Evolutionary conservation across 2,888 invertebrate species (phyloP).

Genomic region (Cantharis flavilabris): DNA sequence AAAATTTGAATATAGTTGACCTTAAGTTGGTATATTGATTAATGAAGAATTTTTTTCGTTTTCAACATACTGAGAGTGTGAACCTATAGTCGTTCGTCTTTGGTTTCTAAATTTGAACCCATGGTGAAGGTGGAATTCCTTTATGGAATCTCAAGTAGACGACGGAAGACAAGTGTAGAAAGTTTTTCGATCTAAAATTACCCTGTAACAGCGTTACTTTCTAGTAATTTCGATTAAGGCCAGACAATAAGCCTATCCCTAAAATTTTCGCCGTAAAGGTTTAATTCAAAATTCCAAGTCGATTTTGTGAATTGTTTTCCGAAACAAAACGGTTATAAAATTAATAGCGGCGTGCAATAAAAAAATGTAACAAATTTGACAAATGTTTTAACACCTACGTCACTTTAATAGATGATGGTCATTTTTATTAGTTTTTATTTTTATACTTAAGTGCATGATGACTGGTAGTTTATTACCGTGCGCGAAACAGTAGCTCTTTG

Average conservation of each 20-base stretch:
- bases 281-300: background rate
- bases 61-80: too few relatives aligned
- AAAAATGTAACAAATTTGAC: background rate
- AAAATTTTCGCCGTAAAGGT: background rate
- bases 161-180: background rate
- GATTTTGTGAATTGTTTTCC: background rate
- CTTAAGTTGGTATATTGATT: too few relatives aligned
- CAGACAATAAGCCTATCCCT: background rate
- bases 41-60: too few relatives aligned
- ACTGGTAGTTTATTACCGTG: conserved; percentile 35
- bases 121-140: background rate
- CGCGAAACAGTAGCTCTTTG: conserved; percentile 43
- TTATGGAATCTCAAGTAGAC: background rate
- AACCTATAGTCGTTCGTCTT: background rate
- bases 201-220: background rate
- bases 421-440: conserved; percentile 30
- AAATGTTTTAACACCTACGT: conserved; percentile 18
- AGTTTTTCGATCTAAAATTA: background rate
- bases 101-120: background rate
- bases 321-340: background rate
- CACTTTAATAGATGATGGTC: conserved; percentile 4
- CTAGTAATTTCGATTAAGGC: background rate
- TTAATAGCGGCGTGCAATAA: background rate
- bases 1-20: too few relatives aligned
- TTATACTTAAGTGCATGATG: conserved; percentile 27